phyloP scores from a whole-genome alignment of 2,888 invertebrate species.

The Eudemis profundana region DNA sequence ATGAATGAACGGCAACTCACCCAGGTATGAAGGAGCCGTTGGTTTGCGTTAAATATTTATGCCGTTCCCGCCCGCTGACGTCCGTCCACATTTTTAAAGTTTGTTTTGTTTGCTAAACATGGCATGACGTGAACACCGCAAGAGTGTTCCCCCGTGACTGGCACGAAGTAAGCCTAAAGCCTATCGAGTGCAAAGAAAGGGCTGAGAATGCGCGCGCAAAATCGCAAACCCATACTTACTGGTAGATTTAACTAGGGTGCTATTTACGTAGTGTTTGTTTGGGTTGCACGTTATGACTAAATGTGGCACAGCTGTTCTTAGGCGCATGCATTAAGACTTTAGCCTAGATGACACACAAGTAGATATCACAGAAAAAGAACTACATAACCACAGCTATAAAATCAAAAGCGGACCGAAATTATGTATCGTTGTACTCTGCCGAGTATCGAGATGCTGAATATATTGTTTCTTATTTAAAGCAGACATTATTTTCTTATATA shows the following conservation, averaged over 20 bases:
- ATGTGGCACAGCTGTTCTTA: too few relatives aligned
- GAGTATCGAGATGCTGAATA: too few relatives aligned
- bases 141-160: conserved; percentile 35
- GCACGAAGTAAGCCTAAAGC: conserved; percentile 14
- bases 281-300: too few relatives aligned
- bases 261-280: too few relatives aligned
- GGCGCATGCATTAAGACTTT: too few relatives aligned
- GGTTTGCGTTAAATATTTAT: conserved; percentile 85
- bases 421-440: too few relatives aligned
- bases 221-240: background rate
- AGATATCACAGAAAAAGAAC: too few relatives aligned
- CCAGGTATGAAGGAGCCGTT: conserved; percentile 88
- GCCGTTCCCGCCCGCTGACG: conserved; percentile 85
- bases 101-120: conserved; percentile 31
- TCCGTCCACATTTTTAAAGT: conserved; percentile 85
- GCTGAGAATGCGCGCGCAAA: conserved; percentile 42
- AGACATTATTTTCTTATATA: too few relatives aligned
- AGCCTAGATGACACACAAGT: too few relatives aligned
- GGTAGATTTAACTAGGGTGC: background rate
- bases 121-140: conserved; percentile 22
- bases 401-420: too few relatives aligned
- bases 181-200: conserved; percentile 41
- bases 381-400: too few relatives aligned
- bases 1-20: conserved; percentile 70
- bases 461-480: too few relatives aligned